These are phyloP conservation scores for Peribatodes rhomboidaria DNA, from an alignment of 2,888 invertebrate genomes.

Conservation along the genomic window DNA sequence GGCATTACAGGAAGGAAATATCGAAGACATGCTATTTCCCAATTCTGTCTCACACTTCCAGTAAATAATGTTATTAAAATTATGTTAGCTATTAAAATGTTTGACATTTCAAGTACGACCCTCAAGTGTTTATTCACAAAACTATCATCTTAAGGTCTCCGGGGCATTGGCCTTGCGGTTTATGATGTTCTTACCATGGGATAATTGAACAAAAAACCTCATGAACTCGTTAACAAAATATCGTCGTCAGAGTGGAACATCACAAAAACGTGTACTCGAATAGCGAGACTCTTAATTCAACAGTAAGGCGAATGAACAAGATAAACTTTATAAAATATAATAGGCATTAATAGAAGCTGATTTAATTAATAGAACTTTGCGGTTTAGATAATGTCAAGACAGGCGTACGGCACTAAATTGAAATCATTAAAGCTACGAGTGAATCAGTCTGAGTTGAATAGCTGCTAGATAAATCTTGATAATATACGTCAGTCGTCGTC, in stretches of 20 bases:
- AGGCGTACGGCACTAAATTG: neutral
- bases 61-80: neutral
- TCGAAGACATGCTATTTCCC: too few relatives aligned
- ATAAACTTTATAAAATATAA: neutral
- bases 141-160: slow-evolving; percentile 4
- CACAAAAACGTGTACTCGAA: slow-evolving; percentile 11
- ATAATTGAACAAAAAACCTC: slow-evolving; percentile 12
- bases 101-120: too few relatives aligned
- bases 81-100: neutral
- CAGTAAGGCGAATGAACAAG: neutral
- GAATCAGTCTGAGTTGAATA: too few relatives aligned
- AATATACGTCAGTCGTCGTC: too few relatives aligned
- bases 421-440: slow-evolving; percentile 9
- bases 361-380: slow-evolving; percentile 6
- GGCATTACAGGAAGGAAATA: too few relatives aligned
- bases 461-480: slow-evolving; percentile 56
- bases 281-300: neutral
- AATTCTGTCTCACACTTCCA: neutral
- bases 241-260: slow-evolving; percentile 12
- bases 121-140: slow-evolving; percentile 3
- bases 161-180: slow-evolving; percentile 20
- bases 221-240: slow-evolving; percentile 26
- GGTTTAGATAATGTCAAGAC: neutral
- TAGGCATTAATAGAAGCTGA: too few relatives aligned
- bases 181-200: slow-evolving; percentile 10